These are phyloP conservation scores for Dendrolimus punctatus DNA, from an alignment of 1,140 invertebrate species.

Conservation along the genomic window DNA sequence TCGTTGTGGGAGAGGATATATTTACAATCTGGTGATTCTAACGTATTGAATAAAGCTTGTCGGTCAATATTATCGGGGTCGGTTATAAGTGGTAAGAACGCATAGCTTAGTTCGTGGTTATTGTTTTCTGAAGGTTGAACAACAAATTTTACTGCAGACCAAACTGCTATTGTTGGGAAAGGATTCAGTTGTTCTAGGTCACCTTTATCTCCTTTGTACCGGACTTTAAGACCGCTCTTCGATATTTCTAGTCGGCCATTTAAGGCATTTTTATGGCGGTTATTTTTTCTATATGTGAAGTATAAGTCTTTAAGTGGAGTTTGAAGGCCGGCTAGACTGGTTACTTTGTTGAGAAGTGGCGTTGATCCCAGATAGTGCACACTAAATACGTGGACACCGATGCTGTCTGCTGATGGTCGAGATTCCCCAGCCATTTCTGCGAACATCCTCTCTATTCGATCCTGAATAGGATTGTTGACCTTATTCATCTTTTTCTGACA, in stretches of 20 bases:
- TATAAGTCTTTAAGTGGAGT: conserved; percentile 86
- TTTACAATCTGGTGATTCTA: conserved; percentile 69
- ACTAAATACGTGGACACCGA: conserved; percentile 74
- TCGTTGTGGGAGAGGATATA: conserved; percentile 72
- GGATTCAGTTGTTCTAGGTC: conserved; percentile 78
- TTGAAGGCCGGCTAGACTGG: conserved; percentile 86
- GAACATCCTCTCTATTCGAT: conserved; percentile 89
- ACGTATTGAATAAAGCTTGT: conserved; percentile 75
- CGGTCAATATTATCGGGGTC: conserved; percentile 87
- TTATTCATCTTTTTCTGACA: conserved; percentile 52
- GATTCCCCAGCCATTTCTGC: conserved; percentile 82
- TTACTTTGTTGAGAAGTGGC: conserved; percentile 83
- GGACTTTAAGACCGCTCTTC: conserved; percentile 76
- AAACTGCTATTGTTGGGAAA: conserved; percentile 91
- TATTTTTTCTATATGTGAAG: conserved; percentile 75
- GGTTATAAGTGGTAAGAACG: conserved; percentile 89
- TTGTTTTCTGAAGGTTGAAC: conserved; percentile 71
- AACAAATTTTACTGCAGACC: conserved; percentile 89
- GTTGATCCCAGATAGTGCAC: conserved; percentile 89
- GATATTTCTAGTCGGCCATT: conserved; percentile 80
- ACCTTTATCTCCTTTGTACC: conserved; percentile 73
- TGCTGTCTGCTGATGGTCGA: conserved; percentile 56
- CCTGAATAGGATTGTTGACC: conserved; percentile 83
- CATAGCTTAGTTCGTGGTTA: conserved; percentile 71
- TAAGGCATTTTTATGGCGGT: conserved; percentile 59